These are phyloP conservation scores for Seriola quinqueradiata DNA, from an alignment of 2,113 vertebrate genomes.

Conservation along the genomic window DNA sequence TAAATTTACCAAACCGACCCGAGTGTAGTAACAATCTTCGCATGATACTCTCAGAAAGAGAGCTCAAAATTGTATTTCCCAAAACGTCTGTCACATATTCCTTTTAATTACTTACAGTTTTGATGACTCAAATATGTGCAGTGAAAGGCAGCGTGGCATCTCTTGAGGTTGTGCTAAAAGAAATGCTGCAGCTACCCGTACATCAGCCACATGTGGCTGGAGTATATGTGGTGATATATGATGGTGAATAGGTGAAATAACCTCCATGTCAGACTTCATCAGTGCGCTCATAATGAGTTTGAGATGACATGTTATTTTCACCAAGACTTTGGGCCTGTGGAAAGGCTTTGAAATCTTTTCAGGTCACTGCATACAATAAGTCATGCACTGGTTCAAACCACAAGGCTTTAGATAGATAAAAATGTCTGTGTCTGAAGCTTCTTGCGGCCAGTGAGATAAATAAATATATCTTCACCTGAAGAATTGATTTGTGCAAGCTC, in stretches of 20 bases:
- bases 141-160: background rate
- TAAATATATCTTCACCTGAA: background rate
- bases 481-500: background rate
- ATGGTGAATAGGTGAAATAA: background rate
- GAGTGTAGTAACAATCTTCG: background rate
- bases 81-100: background rate
- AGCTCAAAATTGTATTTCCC: too few species aligned
- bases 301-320: constrained; percentile 5
- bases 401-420: background rate
- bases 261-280: constrained; percentile 11
- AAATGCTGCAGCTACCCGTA: background rate
- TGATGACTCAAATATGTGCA: background rate
- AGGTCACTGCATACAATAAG: background rate
- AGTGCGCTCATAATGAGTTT: constrained; percentile 6
- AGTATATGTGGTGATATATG: background rate
- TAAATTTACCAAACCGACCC: background rate
- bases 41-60: too few species aligned
- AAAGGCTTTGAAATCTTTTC: background rate
- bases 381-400: background rate
- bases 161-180: background rate
- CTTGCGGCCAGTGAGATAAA: background rate
- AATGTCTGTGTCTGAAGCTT: background rate
- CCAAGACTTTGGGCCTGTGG: background rate
- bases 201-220: background rate
- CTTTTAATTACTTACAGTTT: background rate